These are phyloP conservation scores for Melipona quadrifasciata DNA, from an alignment of 1,140 invertebrate genomes.

Conservation along the genomic window DNA sequence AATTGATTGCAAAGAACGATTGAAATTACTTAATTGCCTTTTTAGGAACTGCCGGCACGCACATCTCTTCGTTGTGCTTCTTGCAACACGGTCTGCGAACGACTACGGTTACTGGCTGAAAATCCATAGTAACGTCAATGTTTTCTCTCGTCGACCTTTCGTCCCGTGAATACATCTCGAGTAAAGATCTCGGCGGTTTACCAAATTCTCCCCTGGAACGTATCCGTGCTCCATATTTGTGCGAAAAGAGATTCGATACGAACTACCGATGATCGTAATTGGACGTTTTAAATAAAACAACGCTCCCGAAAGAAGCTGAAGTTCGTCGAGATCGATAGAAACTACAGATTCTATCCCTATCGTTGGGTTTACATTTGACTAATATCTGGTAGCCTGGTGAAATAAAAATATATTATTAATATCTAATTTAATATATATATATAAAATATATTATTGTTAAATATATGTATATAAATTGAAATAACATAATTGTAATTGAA, in stretches of 20 bases:
- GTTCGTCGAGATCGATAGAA: background rate
- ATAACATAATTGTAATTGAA: too few species aligned
- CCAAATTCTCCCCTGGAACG: slow-evolving; percentile 61
- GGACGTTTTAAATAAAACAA: background rate
- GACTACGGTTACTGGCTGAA: slow-evolving; percentile 64
- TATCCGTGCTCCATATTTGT: slow-evolving; percentile 63
- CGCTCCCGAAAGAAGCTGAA: background rate
- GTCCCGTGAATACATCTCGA: background rate
- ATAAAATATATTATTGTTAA: too few species aligned
- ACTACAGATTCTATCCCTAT: background rate
- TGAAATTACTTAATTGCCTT: slow-evolving; percentile 65
- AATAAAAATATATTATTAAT: too few species aligned
- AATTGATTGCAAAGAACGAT: background rate
- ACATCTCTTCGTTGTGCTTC: slow-evolving; percentile 60
- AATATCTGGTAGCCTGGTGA: too few species aligned
- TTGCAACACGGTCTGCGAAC: slow-evolving; percentile 67
- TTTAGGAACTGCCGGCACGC: slow-evolving; percentile 58
- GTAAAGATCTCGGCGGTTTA: slow-evolving; percentile 36
- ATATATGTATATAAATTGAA: too few species aligned
- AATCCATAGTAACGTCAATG: background rate
- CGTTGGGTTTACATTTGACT: too few species aligned
- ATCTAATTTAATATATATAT: too few species aligned
- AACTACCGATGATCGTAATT: too few species aligned
- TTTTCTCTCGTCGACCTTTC: background rate
- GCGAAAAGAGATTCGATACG: background rate